Conservation (phyloP, 30 jellyfish, hydroid and myxozoan genomes). For the Turritopsis dohrnii region DNA sequence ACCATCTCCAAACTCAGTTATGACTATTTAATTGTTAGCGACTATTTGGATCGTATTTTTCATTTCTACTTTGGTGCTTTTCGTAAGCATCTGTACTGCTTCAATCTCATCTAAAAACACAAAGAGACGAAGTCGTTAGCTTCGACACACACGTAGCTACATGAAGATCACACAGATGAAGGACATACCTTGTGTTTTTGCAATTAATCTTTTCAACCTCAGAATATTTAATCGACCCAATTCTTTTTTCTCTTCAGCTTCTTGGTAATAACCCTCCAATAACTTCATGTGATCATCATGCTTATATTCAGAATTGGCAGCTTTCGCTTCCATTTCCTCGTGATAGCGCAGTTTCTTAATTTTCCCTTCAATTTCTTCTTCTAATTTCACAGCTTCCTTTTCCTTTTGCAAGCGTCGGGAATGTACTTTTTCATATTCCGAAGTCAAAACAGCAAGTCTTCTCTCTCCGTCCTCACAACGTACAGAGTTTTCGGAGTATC, state of each 20-base stretch:
- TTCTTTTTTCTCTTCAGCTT: slow-evolving; percentile 61
- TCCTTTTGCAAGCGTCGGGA: slow-evolving; percentile 34
- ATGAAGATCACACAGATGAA: neutral
- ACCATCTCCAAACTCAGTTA: neutral
- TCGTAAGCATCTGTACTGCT: neutral
- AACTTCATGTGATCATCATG: slow-evolving; percentile 61
- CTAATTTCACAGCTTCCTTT: slow-evolving; percentile 54
- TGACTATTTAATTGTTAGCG: neutral
- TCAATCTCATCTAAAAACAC: neutral
- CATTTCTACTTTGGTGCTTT: neutral
- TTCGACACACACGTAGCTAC: neutral
- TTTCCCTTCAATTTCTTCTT: slow-evolving; percentile 51
- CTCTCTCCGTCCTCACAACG: slow-evolving; percentile 74
- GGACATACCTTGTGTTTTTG: slow-evolving; percentile 55
- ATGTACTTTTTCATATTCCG: slow-evolving; percentile 47
- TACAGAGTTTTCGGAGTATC: slow-evolving; percentile 50
- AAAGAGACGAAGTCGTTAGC: neutral
- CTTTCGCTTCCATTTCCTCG: slow-evolving; percentile 53
- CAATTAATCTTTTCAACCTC: slow-evolving; percentile 48
- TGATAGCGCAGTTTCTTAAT: slow-evolving; percentile 44
- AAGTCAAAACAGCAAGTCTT: slow-evolving; percentile 33
- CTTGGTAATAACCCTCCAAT: slow-evolving; percentile 41
- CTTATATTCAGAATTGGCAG: slow-evolving; percentile 51
- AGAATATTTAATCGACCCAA: slow-evolving; percentile 35
- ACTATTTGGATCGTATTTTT: neutral